Evolutionary conservation across 2,888 invertebrate genomes (phyloP), one percentile per base, ranked within the genome.

Genomic region (Apoderus coryli): DNA sequence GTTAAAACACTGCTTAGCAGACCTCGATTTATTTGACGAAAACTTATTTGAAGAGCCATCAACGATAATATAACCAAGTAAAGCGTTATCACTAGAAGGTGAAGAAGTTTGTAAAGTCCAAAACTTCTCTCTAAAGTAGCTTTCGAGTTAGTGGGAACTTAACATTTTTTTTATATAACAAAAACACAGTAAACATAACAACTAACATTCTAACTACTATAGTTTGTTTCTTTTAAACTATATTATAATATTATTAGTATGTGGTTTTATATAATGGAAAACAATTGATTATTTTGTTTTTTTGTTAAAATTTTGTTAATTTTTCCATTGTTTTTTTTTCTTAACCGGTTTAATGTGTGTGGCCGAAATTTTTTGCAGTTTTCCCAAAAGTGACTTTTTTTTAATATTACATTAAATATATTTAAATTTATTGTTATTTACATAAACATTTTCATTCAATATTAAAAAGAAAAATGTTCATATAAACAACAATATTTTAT

Each of bases 331-430:
- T 9, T 26, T 14, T 26, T 11, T 4, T 26, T 26, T 26, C 6
- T n/a, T 9, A 11, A 4, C 14, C 14, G 26, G n/a, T n/a, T 19
- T 19, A 19, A 19, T 42, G 38, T 44, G 47, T 38, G 44, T 33
- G 48, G 44, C 51, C 53, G 43, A 52, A 51, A 53, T 4, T 38
- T 53, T 42, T 48, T 44, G 48, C 42, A 38, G 42, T 52, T 51
- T 39, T 54, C 54, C 54, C 54, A 54, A 54, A 54, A 54, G 54
- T 54, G 54, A 54, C 54, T 50, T 45, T 46, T 39, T 37, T 27
- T 35, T 29, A 38, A 40, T 41, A n/a, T n/a, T n/a, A n/a, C n/a
- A n/a, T n/a, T n/a, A n/a, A n/a, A n/a, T n/a, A n/a, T n/a, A n/a
- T n/a, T n/a, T n/a, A 33, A 32, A 33, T 33, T 19, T 19, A 7